These are phyloP conservation scores for Rhineura floridana DNA, from an alignment of 2,113 vertebrate genomes.

Conservation along the genomic window DNA sequence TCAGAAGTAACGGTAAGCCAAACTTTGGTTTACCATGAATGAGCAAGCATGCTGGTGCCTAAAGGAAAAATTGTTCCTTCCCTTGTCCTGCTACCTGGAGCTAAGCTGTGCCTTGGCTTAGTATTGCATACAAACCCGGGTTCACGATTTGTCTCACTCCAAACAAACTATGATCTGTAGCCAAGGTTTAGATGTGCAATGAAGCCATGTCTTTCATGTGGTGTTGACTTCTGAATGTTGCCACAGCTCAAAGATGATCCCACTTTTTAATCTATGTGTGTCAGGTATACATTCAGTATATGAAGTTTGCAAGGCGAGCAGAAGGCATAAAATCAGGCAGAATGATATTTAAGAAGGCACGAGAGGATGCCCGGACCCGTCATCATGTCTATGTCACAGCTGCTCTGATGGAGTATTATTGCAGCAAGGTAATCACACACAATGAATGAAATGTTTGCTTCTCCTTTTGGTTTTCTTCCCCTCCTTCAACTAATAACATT, in stretches of 20 bases:
- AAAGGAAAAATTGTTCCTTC: too few species aligned
- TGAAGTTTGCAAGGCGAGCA: slow-evolving; percentile 98
- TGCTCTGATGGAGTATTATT: slow-evolving; percentile 99
- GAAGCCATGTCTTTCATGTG: background rate
- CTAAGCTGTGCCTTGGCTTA: too few species aligned
- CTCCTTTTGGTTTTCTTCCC: background rate
- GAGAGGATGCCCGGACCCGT: slow-evolving; percentile 92
- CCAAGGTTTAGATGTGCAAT: background rate
- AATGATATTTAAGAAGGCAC: slow-evolving; percentile 98
- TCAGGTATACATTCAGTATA: slow-evolving; percentile 97
- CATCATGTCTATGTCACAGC: slow-evolving; percentile 98
- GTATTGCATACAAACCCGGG: too few species aligned
- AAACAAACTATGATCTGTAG: too few species aligned
- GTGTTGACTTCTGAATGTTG: background rate
- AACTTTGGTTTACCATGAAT: too few species aligned
- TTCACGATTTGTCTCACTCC: too few species aligned
- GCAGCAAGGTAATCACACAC: slow-evolving; percentile 89
- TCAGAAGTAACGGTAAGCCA: too few species aligned
- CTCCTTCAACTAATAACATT: background rate
- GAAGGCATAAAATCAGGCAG: slow-evolving; percentile 98
- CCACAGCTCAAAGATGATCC: background rate
- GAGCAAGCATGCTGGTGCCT: background rate
- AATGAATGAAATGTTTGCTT: background rate
- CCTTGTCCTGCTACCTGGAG: too few species aligned
- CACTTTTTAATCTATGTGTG: slow-evolving; percentile 8